Evolutionary conservation across 2,888 invertebrate species (phyloP), one percentile per base, ranked within the genome.

Genomic region (Axea sp.): DNA sequence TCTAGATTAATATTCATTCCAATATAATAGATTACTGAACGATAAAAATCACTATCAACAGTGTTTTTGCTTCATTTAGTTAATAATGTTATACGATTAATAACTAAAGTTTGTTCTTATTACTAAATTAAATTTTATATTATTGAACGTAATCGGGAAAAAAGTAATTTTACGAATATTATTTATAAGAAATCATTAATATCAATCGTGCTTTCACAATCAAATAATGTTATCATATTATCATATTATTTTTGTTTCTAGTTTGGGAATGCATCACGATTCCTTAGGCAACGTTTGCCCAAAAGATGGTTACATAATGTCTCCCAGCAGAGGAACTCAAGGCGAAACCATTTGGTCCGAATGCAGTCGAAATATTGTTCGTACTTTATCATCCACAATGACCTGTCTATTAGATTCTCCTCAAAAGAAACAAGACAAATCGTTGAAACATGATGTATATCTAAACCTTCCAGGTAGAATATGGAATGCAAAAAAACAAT

Each of bases 191-290:
- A n/a, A n/a, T n/a, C n/a, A n/a, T n/a, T n/a, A n/a, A n/a, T n/a
- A n/a, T n/a, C n/a, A n/a, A n/a, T n/a, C n/a, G n/a, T n/a, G n/a
- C n/a, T n/a, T n/a, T n/a, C n/a, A n/a, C n/a, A n/a, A n/a, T n/a
- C n/a, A n/a, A n/a, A n/a, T n/a, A n/a, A n/a, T n/a, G n/a, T n/a
- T n/a, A n/a, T n/a, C n/a, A 33, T 41, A 17, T 17, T 19, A 2
- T 19, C 2, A 3, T 19, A 3, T 12, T 4, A 22, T 6, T 26
- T 33, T 55, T 41, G 17, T 73, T 81, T 74, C 22, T 79, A 94
- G 94, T 82, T 87, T 94, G 83, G 94, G 94, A 69, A 94, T 94
- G 94, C 93, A 93, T 78, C 95, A 95, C 84, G 94, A 95, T 81
- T 92, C 93, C 26, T 90, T 90, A 9, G 92, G 92, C 28, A 94